These are phyloP conservation scores for Heloderma charlesbogerti DNA, from an alignment of 2,113 vertebrate genomes.

Conservation along the genomic window DNA sequence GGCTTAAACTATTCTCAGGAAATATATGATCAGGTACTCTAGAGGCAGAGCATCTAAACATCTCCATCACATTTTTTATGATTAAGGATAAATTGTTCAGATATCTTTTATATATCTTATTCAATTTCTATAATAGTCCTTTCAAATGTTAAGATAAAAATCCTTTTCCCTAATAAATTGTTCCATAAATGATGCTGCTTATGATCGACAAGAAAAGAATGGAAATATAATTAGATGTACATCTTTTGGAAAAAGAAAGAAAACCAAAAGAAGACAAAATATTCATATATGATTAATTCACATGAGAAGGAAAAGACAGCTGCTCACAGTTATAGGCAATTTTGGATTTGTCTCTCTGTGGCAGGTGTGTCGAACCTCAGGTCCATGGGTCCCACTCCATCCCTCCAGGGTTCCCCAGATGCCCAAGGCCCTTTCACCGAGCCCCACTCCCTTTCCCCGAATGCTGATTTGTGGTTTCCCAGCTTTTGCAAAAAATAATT, in stretches of 20 bases:
- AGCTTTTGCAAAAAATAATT: no score
- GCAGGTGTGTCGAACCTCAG: no score
- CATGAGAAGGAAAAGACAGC: not conserved
- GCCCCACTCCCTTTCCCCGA: no score
- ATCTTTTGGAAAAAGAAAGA: not conserved
- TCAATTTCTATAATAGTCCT: not conserved
- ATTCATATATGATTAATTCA: not conserved
- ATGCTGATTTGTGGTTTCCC: no score
- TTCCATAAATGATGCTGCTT: no score
- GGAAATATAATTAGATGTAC: not conserved
- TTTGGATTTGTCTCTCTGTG: not conserved
- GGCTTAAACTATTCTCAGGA: constrained; percentile 17
- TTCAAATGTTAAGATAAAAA: constrained; percentile 14
- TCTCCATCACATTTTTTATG: not conserved
- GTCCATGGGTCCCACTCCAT: no score
- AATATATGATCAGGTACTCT: not conserved
- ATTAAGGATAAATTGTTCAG: not conserved
- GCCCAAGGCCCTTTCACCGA: no score
- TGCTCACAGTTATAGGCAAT: not conserved
- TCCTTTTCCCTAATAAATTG: not conserved
- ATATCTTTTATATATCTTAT: not conserved
- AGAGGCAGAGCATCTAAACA: constrained; percentile 14
- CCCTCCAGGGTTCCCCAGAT: no score
- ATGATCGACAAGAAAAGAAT: not conserved
- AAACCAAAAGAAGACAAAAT: not conserved